Conservation (phyloP, 1,140 invertebrate species). For the Zaprionus ghesquierei region DNA sequence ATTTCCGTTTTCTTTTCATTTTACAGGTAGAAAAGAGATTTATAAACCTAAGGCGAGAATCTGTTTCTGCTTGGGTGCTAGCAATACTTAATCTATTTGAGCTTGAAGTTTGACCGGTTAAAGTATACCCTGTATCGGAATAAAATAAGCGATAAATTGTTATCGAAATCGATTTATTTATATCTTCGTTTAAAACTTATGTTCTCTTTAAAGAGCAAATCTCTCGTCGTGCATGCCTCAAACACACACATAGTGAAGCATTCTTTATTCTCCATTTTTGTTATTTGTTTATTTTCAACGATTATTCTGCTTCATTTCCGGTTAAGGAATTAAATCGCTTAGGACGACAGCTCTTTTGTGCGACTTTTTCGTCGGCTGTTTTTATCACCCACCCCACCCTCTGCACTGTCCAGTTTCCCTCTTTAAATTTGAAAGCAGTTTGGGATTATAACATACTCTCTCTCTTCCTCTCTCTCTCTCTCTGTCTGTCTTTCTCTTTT, state of each 20-base stretch:
- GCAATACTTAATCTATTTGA: background rate
- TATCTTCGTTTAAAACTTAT: background rate
- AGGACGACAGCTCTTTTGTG: constrained; percentile 29
- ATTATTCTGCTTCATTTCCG: constrained; percentile 64
- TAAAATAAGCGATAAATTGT: background rate
- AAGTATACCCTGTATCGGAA: background rate
- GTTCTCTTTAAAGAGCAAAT: background rate
- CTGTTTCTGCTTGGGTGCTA: background rate
- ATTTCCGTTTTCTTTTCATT: constrained; percentile 3
- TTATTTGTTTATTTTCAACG: constrained; percentile 38
- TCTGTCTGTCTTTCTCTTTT: background rate
- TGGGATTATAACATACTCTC: constrained; percentile 23
- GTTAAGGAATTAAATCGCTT: constrained; percentile 57
- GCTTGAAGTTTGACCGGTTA: background rate
- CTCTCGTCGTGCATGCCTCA: background rate
- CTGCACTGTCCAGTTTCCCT: background rate
- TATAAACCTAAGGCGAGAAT: background rate
- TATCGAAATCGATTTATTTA: background rate
- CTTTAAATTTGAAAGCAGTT: constrained; percentile 38
- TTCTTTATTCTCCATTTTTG: background rate
- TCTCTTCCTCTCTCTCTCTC: background rate
- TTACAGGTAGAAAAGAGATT: background rate
- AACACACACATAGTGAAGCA: no score
- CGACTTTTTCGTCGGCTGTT: constrained; percentile 3
- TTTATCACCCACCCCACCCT: background rate